Evolutionary conservation across 2,888 invertebrate species (phyloP), one percentile per base, ranked within the genome.

Genomic region (Latheticus oryzae): DNA sequence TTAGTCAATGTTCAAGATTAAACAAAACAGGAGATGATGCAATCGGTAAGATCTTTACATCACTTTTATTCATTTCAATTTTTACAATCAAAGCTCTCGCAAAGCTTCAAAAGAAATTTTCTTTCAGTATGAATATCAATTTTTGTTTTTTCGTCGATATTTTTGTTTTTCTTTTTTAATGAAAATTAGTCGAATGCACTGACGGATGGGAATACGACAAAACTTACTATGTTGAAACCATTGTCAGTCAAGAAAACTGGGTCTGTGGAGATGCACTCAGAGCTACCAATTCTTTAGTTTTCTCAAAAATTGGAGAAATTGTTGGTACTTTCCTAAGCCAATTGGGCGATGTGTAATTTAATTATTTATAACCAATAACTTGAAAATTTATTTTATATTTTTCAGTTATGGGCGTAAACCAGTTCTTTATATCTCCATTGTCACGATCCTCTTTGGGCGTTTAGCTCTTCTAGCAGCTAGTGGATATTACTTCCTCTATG

Each of bases 251-350:
- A 56, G 79, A 82, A 71, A 67, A 84, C 70, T 85, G 84, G 85
- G 83, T 85, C 8, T 85, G 85, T 67, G 79, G 80, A 21, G 79
- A 81, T 66, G 78, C 80, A 61, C 74, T 83, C 61, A 79, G 80
- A 63, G 80, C 82, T 48, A 81, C 84, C 52, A 83, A 84, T 73
- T 78, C 81, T 23, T 81, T 85, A 66, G 82, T 82, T 24, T 76
- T 80, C 63, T 76, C 78, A 55, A 80, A 81, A 64, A 74, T 82
- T 47, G 82, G 83, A 19, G 83, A 84, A 72, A 81, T 84, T 52
- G 64, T 82, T 42, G 85, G 84, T 37, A 82, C 83, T 21, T 78
- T 84, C 61, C 81, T 85, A 69, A 84, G 84, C 59, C 82, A 83
- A 71, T 72, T 84, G 63, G 84, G 83, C 50, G 85, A 85, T 72